Evolutionary conservation across 2,113 vertebrate species (phyloP), one percentile per base, ranked within the genome.

Genomic region (Microtus montanus): DNA sequence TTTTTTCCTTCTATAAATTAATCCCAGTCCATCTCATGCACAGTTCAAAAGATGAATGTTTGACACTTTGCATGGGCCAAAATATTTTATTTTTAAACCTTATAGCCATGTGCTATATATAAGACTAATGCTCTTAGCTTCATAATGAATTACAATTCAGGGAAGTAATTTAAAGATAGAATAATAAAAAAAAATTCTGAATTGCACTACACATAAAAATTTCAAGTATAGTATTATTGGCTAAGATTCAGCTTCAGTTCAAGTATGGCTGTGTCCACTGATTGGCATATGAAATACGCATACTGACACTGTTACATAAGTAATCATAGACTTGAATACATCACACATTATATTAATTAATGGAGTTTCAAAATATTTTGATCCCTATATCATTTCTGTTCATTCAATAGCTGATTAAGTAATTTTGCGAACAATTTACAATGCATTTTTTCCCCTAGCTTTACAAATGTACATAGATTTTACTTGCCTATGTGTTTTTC

Each of bases 11-110:
- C 13, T 19, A 5, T 10, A 74, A 30, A 5, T 17, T 24, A 93
- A 58, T 84, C 1, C 7, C n/a, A 92, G 19, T 26, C 58, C 22
- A 89, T 14, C 84, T 71, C 75, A 7, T 47, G 7, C 35, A 7
- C n/a, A 73, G 35, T 8, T 19, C 41, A 79, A 41, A 79, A 14
- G 6, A 92, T 89, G 7, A 41, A n/a, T 74, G 3, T 54, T 94
- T 89, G 44, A n/a, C 78, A 26, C 63, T 17, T 80, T 47, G 75
- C 26, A 52, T 41, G 6, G 61, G n/a, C 49, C 35, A 80, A 80
- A 54, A 41, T n/a, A 54, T 54, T 79, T 78, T 78, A n/a, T 93
- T 92, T 26, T n/a, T 82, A 86, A 94, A 38, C 19, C 90, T 68
- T 11, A 82, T 4, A 89, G 9, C 61, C 35, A 22, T 74, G n/a